Evolutionary conservation across 2,113 vertebrate genomes (phyloP).

Genomic region (Podarcis cretensis): DNA sequence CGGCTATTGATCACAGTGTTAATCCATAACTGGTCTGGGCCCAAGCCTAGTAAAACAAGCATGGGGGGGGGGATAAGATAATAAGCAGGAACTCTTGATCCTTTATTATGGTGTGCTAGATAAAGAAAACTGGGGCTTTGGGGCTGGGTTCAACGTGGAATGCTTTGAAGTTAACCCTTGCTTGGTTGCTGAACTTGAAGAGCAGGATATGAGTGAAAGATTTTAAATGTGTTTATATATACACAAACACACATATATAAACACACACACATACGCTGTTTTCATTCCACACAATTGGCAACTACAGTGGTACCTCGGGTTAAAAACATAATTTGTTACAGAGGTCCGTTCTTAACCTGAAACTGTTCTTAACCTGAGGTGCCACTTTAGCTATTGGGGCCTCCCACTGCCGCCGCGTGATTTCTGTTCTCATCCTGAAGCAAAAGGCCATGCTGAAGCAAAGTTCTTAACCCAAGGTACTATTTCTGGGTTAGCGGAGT

Average conservation of each 20-base stretch:
- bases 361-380: too few species aligned
- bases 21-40: slow-evolving; percentile 97
- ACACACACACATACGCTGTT: not conserved
- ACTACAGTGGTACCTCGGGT: too few species aligned
- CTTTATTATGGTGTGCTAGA: slow-evolving; percentile 84
- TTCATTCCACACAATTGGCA: not conserved
- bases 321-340: too few species aligned
- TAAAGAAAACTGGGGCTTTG: slow-evolving; percentile 68
- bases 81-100: slow-evolving; percentile 89
- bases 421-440: too few species aligned
- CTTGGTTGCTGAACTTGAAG: slow-evolving; percentile 63
- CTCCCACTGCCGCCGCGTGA: too few species aligned
- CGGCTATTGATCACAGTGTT: slow-evolving; percentile 94
- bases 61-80: slow-evolving; percentile 84
- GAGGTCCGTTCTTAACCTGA: too few species aligned
- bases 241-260: too few species aligned
- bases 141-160: slow-evolving; percentile 76
- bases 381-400: too few species aligned
- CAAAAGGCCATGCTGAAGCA: too few species aligned
- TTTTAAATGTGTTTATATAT: too few species aligned
- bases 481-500: too few species aligned
- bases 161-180: slow-evolving; percentile 78
- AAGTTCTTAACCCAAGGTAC: too few species aligned
- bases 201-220: slow-evolving; percentile 43
- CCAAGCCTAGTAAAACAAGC: slow-evolving; percentile 84